Percentiles rank a stretch among this genome's conserved stretches.
phyloP scores from a whole-genome alignment of 1,140 invertebrate genomes.

The Chrysoperla carnea region DNA sequence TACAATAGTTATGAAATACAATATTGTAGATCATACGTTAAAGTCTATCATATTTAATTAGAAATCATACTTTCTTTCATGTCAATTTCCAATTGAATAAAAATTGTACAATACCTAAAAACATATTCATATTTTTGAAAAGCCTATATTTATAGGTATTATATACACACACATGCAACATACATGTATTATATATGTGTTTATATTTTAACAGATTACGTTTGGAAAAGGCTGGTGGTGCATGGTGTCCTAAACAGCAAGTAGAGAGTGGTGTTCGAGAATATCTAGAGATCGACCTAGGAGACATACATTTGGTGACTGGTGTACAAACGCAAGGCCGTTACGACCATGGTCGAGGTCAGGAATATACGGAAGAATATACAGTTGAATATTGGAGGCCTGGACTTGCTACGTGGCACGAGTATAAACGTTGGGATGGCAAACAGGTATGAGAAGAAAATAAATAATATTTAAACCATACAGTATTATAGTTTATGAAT shows the following conservation, averaged over 20 bases:
- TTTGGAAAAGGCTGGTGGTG: slow-evolving; percentile 55
- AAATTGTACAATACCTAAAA: too few relatives aligned
- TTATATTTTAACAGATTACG: slow-evolving; percentile 38
- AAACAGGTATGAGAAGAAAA: slow-evolving; percentile 30
- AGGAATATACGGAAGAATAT: slow-evolving; percentile 59
- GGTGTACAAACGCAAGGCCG: slow-evolving; percentile 63
- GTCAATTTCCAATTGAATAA: too few relatives aligned
- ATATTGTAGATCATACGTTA: too few relatives aligned
- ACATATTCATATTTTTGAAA: too few relatives aligned
- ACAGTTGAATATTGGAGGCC: slow-evolving; percentile 56
- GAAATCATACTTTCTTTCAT: too few relatives aligned
- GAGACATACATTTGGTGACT: slow-evolving; percentile 42
- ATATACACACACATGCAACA: too few relatives aligned
- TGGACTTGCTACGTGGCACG: slow-evolving; percentile 38
- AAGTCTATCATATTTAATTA: too few relatives aligned
- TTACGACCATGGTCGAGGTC: slow-evolving; percentile 57
- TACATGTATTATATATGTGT: neutral
- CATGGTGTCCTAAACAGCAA: slow-evolving; percentile 62
- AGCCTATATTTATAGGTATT: too few relatives aligned
- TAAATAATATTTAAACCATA: neutral
- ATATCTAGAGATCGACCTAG: slow-evolving; percentile 63
- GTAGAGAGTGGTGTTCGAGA: slow-evolving; percentile 48
- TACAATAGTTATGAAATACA: too few relatives aligned
- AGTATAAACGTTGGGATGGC: slow-evolving; percentile 41
- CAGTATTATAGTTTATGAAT: too few relatives aligned